A percentile compares a stretch with the other conserved stretches of the same genome.
Conservation (phyloP, 2,113 vertebrate genomes). For the Phaethon lepturus region DNA sequence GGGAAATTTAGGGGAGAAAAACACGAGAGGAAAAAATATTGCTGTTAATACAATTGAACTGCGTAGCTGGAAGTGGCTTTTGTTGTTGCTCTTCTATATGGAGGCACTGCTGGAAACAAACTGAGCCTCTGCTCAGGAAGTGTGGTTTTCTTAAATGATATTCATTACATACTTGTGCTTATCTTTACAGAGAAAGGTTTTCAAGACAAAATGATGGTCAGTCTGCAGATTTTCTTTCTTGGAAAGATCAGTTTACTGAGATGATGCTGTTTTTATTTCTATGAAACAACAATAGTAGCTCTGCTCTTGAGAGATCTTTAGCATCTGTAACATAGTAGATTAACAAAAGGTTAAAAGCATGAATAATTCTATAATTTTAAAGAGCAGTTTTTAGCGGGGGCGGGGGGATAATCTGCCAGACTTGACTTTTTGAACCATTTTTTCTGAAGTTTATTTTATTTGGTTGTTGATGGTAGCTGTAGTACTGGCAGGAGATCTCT, state of each 20-base stretch:
- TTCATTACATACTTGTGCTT: background rate
- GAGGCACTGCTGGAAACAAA: background rate
- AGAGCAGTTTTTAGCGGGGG: background rate
- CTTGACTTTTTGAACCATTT: background rate
- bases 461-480: background rate
- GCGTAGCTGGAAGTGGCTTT: slow-evolving; percentile 9
- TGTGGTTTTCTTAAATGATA: background rate
- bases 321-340: background rate
- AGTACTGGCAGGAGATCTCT: background rate
- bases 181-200: background rate
- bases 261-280: background rate
- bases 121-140: slow-evolving; percentile 13
- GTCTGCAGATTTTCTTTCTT: background rate
- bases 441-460: background rate
- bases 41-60: slow-evolving; percentile 4
- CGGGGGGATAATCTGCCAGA: background rate
- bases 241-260: background rate
- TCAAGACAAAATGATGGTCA: background rate
- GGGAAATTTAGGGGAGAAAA: background rate
- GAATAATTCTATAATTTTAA: background rate
- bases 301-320: background rate
- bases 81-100: background rate
- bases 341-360: background rate
- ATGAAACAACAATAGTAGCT: background rate
- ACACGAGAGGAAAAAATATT: slow-evolving; percentile 19